Evolutionary conservation across 2,113 vertebrate genomes (phyloP).

Genomic region (Corythaixoides concolor): DNA sequence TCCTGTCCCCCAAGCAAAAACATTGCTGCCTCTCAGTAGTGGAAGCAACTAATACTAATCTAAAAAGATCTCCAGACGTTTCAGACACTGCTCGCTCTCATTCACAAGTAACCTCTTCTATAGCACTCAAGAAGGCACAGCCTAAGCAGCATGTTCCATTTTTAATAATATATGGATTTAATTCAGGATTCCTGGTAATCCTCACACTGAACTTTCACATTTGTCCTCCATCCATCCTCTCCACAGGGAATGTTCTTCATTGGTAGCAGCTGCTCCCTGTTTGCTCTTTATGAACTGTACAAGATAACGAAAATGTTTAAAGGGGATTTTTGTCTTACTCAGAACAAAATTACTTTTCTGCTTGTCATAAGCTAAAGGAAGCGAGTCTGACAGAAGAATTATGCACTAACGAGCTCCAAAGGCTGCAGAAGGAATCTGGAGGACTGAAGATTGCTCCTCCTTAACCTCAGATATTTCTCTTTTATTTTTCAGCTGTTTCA

Average conservation of each 20-base stretch:
- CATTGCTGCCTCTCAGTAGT: background rate
- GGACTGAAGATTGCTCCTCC: background rate
- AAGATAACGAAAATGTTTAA: constrained; percentile 46
- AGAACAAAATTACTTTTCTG: constrained; percentile 44
- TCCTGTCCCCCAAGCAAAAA: background rate
- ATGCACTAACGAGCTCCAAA: background rate
- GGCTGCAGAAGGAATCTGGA: background rate
- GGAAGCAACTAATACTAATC: background rate
- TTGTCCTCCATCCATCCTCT: constrained; percentile 22
- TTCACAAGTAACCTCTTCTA: background rate
- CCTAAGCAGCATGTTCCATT: background rate
- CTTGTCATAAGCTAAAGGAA: constrained; percentile 30
- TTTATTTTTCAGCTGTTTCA: background rate
- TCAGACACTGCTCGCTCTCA: background rate
- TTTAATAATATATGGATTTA: constrained; percentile 32
- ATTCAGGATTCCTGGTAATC: background rate
- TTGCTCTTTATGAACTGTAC: constrained; percentile 32
- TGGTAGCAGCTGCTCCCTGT: constrained; percentile 24
- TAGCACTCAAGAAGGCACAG: background rate
- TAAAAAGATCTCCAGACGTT: background rate
- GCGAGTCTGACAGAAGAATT: background rate
- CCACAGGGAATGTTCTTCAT: background rate
- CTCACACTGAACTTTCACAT: constrained; percentile 38
- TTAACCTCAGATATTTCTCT: background rate
- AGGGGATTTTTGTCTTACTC: constrained; percentile 28